phyloP scores from a whole-genome alignment of 2,797 vertebrate genomes.

The Notoglanidium macrostoma region DNA sequence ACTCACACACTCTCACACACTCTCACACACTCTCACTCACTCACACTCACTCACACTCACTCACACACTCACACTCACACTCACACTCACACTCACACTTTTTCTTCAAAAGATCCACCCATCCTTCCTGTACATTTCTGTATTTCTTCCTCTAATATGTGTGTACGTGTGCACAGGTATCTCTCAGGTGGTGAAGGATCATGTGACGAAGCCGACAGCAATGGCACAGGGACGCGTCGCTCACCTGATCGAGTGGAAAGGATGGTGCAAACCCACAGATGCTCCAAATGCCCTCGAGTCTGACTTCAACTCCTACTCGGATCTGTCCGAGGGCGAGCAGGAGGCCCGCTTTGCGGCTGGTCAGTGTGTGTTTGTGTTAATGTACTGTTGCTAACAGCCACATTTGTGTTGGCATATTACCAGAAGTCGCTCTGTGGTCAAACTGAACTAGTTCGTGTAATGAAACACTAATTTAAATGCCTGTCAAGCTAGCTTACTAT shows the following conservation, averaged over 20 bases:
- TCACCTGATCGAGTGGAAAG: constrained; percentile 98
- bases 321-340: constrained; percentile 94
- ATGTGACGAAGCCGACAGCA: constrained; percentile 95
- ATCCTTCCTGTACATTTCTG: not conserved
- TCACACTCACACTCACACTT: constrained; percentile 48
- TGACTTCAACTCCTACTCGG: constrained; percentile 94
- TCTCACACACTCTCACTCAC: no score
- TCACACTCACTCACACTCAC: no score
- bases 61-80: no score
- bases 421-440: not conserved
- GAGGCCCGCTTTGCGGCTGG: constrained; percentile 95
- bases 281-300: constrained; percentile 84
- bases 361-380: constrained; percentile 54
- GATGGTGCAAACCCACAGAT: constrained; percentile 94
- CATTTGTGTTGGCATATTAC: not conserved
- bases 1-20: no score
- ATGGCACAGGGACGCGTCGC: constrained; percentile 98
- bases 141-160: not conserved
- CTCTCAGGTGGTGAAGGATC: constrained; percentile 97
- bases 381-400: not conserved
- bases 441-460: not conserved
- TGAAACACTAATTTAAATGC: not conserved
- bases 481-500: not conserved
- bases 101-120: not conserved
- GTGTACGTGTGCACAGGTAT: constrained; percentile 77